These are phyloP conservation scores for Falco biarmicus DNA, from an alignment of 2,797 vertebrate species.

Conservation along the genomic window DNA sequence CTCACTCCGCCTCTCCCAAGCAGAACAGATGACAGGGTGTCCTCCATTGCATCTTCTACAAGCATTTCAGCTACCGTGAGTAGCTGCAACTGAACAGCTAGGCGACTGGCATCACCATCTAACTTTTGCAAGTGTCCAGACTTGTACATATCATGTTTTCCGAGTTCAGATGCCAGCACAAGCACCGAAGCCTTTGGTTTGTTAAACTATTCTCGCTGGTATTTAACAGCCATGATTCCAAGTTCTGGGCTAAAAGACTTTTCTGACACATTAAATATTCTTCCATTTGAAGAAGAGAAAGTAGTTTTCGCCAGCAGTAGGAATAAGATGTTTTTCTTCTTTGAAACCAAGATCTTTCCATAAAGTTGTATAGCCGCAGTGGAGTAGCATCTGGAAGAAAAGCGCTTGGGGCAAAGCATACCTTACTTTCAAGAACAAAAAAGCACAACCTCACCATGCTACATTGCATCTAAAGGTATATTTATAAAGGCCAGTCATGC, in stretches of 20 bases:
- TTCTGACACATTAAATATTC: not conserved
- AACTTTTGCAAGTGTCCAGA: not conserved
- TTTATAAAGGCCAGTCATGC: not conserved
- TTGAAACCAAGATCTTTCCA: not conserved
- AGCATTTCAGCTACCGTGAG: not conserved
- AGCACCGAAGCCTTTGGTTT: not conserved
- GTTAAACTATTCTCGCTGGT: not conserved
- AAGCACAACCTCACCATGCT: not conserved
- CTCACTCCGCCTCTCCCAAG: not conserved
- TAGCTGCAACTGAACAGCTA: not conserved
- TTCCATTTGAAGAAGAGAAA: not conserved
- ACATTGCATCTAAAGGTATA: not conserved
- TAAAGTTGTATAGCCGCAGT: not conserved
- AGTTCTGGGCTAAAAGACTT: not conserved
- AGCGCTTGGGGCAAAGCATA: conserved; percentile 4
- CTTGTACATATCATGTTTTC: not conserved
- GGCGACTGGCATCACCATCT: not conserved
- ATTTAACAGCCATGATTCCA: not conserved
- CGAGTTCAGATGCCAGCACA: not conserved
- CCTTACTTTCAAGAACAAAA: not conserved
- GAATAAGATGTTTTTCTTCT: not conserved
- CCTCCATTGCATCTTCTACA: not conserved
- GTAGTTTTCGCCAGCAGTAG: not conserved
- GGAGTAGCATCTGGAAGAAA: not conserved
- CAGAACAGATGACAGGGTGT: not conserved